Evolutionary conservation across 1,140 invertebrate genomes (phyloP).

Genomic region (Eubasilissa regina): DNA sequence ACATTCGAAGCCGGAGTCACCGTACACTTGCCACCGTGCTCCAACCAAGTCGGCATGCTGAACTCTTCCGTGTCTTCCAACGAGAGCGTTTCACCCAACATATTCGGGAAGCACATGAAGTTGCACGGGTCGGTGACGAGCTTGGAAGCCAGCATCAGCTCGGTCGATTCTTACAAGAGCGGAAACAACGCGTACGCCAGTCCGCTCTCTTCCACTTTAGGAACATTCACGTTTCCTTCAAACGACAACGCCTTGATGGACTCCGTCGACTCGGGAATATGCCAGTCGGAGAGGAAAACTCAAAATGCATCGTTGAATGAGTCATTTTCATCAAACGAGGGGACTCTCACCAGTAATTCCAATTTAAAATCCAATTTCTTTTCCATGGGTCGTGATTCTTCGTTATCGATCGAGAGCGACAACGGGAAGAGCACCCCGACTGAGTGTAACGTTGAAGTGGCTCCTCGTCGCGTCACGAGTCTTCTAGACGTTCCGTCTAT

Average conservation of each 20-base stretch:
- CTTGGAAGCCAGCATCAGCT: constrained; percentile 70
- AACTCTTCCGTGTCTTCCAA: constrained; percentile 70
- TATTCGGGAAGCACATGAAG: constrained; percentile 68
- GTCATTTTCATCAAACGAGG: constrained; percentile 69
- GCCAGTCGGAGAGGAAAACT: constrained; percentile 64
- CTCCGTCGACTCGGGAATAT: constrained; percentile 70
- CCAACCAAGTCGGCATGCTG: constrained; percentile 61
- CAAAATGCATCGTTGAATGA: constrained; percentile 66
- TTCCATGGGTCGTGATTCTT: constrained; percentile 29
- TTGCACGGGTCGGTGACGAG: constrained; percentile 70
- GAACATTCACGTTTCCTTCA: constrained; percentile 23
- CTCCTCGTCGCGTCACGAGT: constrained; percentile 67
- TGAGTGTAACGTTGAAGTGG: background rate
- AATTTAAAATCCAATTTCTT: constrained; percentile 48
- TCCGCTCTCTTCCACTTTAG: background rate
- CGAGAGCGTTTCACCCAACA: constrained; percentile 70
- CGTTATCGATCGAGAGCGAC: constrained; percentile 33
- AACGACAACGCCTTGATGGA: constrained; percentile 63
- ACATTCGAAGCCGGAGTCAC: constrained; percentile 49
- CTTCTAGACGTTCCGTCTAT: constrained; percentile 70
- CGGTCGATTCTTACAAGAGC: constrained; percentile 66
- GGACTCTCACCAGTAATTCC: constrained; percentile 69
- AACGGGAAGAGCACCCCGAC: constrained; percentile 25
- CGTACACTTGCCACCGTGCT: constrained; percentile 24
- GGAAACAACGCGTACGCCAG: constrained; percentile 60